Evolutionary conservation across 2,888 invertebrate genomes (phyloP).

Genomic region (Stegophylla sp.): DNA sequence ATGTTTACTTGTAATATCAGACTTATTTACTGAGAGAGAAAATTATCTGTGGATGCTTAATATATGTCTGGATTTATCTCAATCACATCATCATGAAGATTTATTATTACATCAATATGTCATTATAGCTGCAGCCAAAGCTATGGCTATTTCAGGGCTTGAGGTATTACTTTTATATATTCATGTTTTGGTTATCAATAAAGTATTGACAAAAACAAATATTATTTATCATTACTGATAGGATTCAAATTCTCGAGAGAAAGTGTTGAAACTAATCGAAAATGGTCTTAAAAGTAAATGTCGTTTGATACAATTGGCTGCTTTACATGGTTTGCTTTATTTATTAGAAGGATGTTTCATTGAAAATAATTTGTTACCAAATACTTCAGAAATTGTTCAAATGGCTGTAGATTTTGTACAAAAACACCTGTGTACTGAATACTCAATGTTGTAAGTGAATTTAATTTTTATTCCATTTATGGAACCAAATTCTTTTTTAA

Average conservation of each 20-base stretch:
- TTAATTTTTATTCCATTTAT: not conserved
- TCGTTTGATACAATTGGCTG: constrained; percentile 71
- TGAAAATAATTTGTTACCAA: constrained; percentile 15
- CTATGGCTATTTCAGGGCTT: constrained; percentile 71
- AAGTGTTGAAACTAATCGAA: constrained; percentile 68
- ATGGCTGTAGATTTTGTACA: constrained; percentile 58
- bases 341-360: constrained; percentile 69
- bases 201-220: too few species aligned
- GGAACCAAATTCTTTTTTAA: not conserved
- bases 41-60: constrained; percentile 84
- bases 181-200: too few species aligned
- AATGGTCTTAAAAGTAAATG: constrained; percentile 71
- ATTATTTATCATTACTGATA: not conserved
- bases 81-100: constrained; percentile 76
- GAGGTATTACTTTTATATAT: not conserved
- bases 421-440: constrained; percentile 55
- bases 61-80: constrained; percentile 73
- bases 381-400: constrained; percentile 43
- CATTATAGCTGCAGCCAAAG: constrained; percentile 73
- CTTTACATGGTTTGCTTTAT: constrained; percentile 74
- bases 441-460: constrained; percentile 50
- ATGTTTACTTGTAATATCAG: constrained; percentile 76
- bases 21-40: constrained; percentile 76
- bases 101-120: constrained; percentile 78
- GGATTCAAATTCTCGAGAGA: constrained; percentile 67